phyloP scores from a whole-genome alignment of 2,888 invertebrate genomes.

The Ceramica pisi region DNA sequence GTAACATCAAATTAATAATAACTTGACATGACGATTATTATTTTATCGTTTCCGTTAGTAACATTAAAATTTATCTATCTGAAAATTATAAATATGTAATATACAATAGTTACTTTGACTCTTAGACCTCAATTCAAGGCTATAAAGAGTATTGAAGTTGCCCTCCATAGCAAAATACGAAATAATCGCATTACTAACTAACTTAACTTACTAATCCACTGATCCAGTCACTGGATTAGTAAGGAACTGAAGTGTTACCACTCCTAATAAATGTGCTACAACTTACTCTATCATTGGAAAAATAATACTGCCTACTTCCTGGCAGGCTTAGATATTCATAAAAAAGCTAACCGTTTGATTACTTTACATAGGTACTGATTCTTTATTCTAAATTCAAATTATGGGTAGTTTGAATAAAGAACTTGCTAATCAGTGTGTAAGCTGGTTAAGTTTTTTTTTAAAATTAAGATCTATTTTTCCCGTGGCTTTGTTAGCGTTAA shows the following conservation, averaged over 20 bases:
- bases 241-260: neutral
- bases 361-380: too few relatives aligned
- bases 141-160: neutral
- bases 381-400: too few relatives aligned
- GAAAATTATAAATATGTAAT: too few relatives aligned
- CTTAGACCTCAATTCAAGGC: neutral
- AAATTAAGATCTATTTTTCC: too few relatives aligned
- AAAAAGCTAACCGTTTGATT: too few relatives aligned
- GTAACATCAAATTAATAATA: neutral
- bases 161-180: neutral
- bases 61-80: too few relatives aligned
- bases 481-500: too few relatives aligned
- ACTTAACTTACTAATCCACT: neutral
- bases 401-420: too few relatives aligned
- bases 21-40: neutral
- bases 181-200: slow-evolving; percentile 29
- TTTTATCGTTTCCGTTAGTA: neutral
- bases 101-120: too few relatives aligned
- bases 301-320: neutral
- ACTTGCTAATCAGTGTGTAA: too few relatives aligned
- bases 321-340: too few relatives aligned
- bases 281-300: neutral
- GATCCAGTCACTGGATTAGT: slow-evolving; percentile 18
- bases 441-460: too few relatives aligned
- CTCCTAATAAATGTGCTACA: neutral